Base-by-base conservation (phyloP, 2,888 invertebrate species). In the Amorpha juglandis region DNA sequence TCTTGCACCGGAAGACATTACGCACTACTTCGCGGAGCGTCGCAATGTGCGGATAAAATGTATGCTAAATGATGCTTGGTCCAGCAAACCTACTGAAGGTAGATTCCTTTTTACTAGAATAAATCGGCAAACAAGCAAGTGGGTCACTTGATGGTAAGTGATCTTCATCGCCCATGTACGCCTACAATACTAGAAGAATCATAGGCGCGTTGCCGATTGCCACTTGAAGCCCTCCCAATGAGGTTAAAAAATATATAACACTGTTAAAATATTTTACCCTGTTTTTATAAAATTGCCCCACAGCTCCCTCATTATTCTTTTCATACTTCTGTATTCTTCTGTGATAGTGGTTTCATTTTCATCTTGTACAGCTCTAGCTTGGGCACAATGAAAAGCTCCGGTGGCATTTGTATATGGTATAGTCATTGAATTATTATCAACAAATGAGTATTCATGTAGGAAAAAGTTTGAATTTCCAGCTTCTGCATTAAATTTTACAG, bases 261-360 rank as follows among this genome's bases (percentile, higher is more conserved):
- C 9, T 19, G 12, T 11, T 21, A 47, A 62, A 62, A 47, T 11
- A 14, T 14, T 14, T 73, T 71, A 80, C 79, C 79, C 79, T 6
- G 74, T 75, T 35, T 55, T 73, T 6, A 79, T 74, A 55, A 80
- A 80, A 64, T 74, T 77, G 11, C 68, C 67, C 79, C 79, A 79
- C 42, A 80, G 47, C 47, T 76, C 70, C 50, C 79, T 73, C 66
- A 78, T 69, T 14, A 72, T 67, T n/a, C 55, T 67, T 51, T 76
- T 78, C 69, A 76, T 71, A n/a, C 68, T 42, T 63, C 69, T 73
- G 47, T 66, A 73, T 42, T 73, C 71, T 12, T 68, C 63, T 7
- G 74, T 71, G 70, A 42, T 58, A 48, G 16, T 52, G 0, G 63
- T 64, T 11, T 72, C 72, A 19, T 14, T 11, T 1, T 66, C 52